Percentiles rank a stretch among this genome's conserved stretches.
These are phyloP conservation scores for Premnoplex brunnescens DNA, from an alignment of 2,797 vertebrate species.

Conservation along the genomic window DNA sequence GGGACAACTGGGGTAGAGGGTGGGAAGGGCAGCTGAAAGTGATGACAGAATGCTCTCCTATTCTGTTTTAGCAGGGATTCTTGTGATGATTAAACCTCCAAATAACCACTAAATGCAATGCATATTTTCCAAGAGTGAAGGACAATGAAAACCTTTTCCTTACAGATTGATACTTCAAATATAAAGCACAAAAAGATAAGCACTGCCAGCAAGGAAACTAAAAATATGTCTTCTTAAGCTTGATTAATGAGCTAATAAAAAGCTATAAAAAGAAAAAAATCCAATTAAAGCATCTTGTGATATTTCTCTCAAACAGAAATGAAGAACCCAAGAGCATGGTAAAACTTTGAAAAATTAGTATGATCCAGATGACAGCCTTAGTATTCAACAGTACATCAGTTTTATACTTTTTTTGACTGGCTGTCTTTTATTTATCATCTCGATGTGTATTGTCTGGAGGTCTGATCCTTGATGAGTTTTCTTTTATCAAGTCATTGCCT, in stretches of 20 bases:
- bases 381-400: neutral
- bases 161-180: neutral
- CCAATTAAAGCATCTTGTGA: conserved; percentile 50
- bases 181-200: conserved; percentile 34
- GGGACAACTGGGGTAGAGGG: neutral
- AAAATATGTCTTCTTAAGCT: conserved; percentile 52
- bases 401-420: conserved; percentile 26
- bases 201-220: conserved; percentile 4
- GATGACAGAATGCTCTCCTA: neutral
- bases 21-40: neutral
- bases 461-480: neutral
- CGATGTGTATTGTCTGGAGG: neutral
- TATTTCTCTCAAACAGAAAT: conserved; percentile 43
- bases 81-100: neutral
- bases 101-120: neutral
- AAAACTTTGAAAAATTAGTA: conserved; percentile 49
- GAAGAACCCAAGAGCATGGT: conserved; percentile 18
- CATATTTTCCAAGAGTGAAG: neutral
- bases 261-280: conserved; percentile 38
- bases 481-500: neutral
- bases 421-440: conserved; percentile 19
- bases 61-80: neutral
- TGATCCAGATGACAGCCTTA: neutral
- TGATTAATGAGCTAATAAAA: conserved; percentile 64
- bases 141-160: neutral